Evolutionary conservation across 2,113 vertebrate genomes (phyloP), one percentile per base, ranked within the genome.

Genomic region (human (Homo sapiens)): DNA sequence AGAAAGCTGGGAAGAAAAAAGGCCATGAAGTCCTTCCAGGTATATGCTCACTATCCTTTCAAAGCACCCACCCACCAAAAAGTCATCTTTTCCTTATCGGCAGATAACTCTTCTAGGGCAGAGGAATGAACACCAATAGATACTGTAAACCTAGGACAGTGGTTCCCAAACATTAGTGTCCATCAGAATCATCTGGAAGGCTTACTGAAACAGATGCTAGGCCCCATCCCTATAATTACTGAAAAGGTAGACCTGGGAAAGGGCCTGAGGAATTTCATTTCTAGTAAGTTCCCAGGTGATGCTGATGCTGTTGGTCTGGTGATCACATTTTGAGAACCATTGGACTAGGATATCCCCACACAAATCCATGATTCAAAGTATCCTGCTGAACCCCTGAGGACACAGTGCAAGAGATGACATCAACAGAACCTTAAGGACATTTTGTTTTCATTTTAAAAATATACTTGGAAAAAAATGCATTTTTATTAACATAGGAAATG

Each of bases 371-470:
- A 85, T 40, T 55, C 59, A 75, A 88, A 95, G 75, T 84, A 75
- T 43, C 50, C 16, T 83, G 40, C 52, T 52, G 73, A 95, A 66
- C 9, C 23, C n/a, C 68, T 68, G 30, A 95, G 59, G 25, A 90
- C 96, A 80, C 1, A 93, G 27, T 30, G 82, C 13, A 75, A 59
- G 25, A 66, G 35, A n/a, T 43, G 30, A 17, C 57, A 68, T 48
- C 45, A 96, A 80, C 1, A 89, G 68, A 87, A 81, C 1, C 14
- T 45, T 50, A 68, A 79, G 35, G 17, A 1, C 50, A 84, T 72
- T 81, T 92, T 95, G 52, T 80, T 81, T 89, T 73, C 52, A 32
- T 83, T 72, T 95, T 61, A 97, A 89, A 95, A 50, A 96, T 43
- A 57, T 23, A 94, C 61, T 90, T 88, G 78, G 35, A 20, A 81